Base-by-base conservation (phyloP, 2,113 vertebrate genomes). In the Delphinus delphis region DNA sequence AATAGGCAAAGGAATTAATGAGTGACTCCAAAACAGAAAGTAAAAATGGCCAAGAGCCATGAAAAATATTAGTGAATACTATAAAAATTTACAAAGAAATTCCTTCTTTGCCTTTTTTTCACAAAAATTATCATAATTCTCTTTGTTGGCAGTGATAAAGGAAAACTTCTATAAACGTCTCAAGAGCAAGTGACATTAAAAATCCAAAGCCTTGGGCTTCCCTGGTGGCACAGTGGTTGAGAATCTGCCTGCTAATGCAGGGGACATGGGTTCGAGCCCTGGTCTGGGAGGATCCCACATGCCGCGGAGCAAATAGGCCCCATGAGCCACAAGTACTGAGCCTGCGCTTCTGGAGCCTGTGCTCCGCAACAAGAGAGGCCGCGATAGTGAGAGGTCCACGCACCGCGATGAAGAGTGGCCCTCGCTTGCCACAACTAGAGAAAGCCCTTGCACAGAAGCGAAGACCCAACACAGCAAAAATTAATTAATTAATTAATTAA, bases 151-250 rank as follows among this genome's bases (percentile, higher is more conserved):
- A 87, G 25, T 63, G 28, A 71, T 18, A 41, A 18, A 63, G n/a
- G 23, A 90, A 82, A 90, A 53, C 5, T 63, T 63, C 44, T 41
- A 31, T 63, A 70, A 80, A 26, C 8, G 60, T 79, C n/a, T 96
- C 31, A 68, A 89, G n/a, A 68, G 15, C 26, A 62, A 90, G 63
- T 68, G 36, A 31, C 8, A 87, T 83, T 84, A 84, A 95, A 85
- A 95, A 74, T 73, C 25, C n/a, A 96, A 94, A 86, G 1, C 1
- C 67, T 95, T 38, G 6, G 47, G 47, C 47, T 50, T 50, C 47
- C 47, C 47, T 50, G 47, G 12, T 50, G 47, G 47, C 0, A 2
- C 47, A 50, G 47, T 12, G 12, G 47, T 50, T 50, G 47, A 13
- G 47, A 50, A 12, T 47, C 0, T 47, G 47, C 47, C 47, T 47